phyloP scores from a whole-genome alignment of 1,140 invertebrate species.

The Megalopta genalis region DNA sequence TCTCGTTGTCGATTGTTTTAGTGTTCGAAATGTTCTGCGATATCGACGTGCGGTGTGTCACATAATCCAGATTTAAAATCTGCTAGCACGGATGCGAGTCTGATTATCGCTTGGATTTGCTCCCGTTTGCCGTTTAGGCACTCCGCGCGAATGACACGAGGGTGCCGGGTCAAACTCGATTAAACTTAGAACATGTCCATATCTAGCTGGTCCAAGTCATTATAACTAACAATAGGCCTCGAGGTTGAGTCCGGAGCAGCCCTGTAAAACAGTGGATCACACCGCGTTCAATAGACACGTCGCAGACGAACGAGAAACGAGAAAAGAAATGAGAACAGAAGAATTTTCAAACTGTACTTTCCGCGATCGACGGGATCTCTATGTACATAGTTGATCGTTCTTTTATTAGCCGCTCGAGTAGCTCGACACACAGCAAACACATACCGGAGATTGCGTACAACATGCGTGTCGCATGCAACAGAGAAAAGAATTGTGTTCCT shows the following conservation, averaged over 20 bases:
- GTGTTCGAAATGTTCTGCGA: background rate
- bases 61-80: slow-evolving; percentile 57
- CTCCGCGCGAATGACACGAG: background rate
- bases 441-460: background rate
- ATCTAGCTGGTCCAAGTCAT: slow-evolving; percentile 91
- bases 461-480: background rate
- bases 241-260: slow-evolving; percentile 82
- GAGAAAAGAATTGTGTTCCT: slow-evolving; percentile 35
- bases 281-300: slow-evolving; percentile 32
- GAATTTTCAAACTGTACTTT: background rate
- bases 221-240: slow-evolving; percentile 89
- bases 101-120: background rate
- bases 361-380: background rate
- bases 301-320: background rate
- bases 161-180: slow-evolving; percentile 20
- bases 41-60: slow-evolving; percentile 33
- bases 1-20: background rate
- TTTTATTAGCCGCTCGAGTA: background rate
- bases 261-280: slow-evolving; percentile 79
- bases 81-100: slow-evolving; percentile 32
- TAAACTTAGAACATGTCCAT: slow-evolving; percentile 84
- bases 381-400: background rate
- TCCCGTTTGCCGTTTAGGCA: background rate
- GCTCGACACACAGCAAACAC: background rate
- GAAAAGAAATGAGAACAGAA: background rate